Evolutionary conservation across 2,888 invertebrate genomes (phyloP), one percentile per base, ranked within the genome.

Genomic region (Leistus spinibarbis): DNA sequence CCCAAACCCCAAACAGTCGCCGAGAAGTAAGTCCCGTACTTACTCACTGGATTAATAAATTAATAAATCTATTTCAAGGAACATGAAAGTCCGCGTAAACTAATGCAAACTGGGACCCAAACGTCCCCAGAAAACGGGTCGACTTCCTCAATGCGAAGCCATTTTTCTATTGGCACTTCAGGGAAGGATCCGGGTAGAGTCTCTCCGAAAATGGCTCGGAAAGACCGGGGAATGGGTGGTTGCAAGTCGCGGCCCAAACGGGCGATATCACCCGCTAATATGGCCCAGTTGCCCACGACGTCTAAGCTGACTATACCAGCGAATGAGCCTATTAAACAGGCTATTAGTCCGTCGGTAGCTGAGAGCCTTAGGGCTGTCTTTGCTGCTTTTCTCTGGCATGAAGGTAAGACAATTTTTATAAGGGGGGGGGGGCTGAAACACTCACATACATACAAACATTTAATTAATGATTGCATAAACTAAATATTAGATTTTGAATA

Each of bases 381-480:
- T 85, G 98, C 98, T 0, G 97, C 98, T 0, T 92, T 98, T 80
- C 87, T 99, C 0, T 99, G 98, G 98, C 98, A 99, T 83, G 98
- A 98, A 87, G 95, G 89, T 89, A 81, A 66, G n/a, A n/a, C n/a
- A n/a, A n/a, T n/a, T n/a, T n/a, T n/a, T n/a, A n/a, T n/a, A n/a
- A n/a, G n/a, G n/a, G n/a, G n/a, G n/a, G n/a, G n/a, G n/a, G n/a
- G n/a, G n/a, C n/a, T n/a, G n/a, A n/a, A n/a, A n/a, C n/a, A n/a
- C n/a, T n/a, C n/a, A n/a, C n/a, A n/a, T n/a, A n/a, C n/a, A n/a
- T n/a, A n/a, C n/a, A n/a, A n/a, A n/a, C n/a, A n/a, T n/a, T n/a
- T n/a, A n/a, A n/a, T n/a, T n/a, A n/a, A n/a, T n/a, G n/a, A n/a
- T n/a, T n/a, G n/a, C n/a, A n/a, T n/a, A n/a, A n/a, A n/a, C n/a